Percentiles rank a stretch among this genome's conserved stretches.
phyloP scores from a whole-genome alignment of 2,113 vertebrate species.

The Psammodynastes pulverulentus region DNA sequence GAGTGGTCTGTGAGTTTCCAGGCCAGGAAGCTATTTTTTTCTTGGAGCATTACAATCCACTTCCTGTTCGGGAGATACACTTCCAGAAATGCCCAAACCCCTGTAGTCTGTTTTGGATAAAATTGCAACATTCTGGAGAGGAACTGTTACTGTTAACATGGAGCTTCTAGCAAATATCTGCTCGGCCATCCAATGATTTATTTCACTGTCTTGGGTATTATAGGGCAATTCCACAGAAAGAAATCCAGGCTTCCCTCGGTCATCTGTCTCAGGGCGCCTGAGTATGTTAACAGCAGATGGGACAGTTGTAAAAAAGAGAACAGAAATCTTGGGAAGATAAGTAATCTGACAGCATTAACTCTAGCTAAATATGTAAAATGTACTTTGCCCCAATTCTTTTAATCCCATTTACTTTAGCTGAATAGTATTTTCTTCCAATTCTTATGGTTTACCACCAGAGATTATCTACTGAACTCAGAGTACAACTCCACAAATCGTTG shows the following conservation, averaged over 20 bases:
- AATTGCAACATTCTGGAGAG: background rate
- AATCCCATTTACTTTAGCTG: background rate
- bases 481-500: background rate
- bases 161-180: background rate
- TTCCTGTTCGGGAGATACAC: background rate
- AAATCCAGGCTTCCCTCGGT: background rate
- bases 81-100: background rate
- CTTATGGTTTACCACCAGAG: background rate
- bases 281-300: background rate
- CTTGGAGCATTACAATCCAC: background rate
- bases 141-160: background rate
- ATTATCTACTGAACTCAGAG: background rate
- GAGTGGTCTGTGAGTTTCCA: background rate
- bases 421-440: background rate
- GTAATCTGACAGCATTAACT: background rate
- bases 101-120: background rate
- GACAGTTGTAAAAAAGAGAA: background rate
- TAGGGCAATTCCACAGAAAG: background rate
- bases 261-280: background rate
- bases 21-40: background rate
- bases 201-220: background rate
- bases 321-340: background rate
- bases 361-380: background rate
- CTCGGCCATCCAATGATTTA: background rate
- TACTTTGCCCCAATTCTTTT: background rate